Conservation (phyloP, 2,797 vertebrate species). For the Tokudaia tokunoshimensis region DNA sequence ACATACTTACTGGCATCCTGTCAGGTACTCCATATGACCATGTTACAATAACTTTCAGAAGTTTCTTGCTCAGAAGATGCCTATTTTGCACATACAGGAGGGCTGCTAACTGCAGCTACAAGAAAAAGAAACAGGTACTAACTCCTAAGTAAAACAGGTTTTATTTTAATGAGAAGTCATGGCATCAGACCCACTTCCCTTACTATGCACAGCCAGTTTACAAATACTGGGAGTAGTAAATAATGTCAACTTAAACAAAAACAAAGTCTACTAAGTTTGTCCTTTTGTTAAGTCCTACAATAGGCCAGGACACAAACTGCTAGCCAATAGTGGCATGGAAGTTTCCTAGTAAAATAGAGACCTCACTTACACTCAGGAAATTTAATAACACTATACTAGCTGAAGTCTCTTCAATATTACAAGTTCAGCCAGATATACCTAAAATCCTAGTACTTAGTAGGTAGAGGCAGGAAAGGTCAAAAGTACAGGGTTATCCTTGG, state of each 20-base stretch:
- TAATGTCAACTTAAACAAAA: conserved; percentile 23
- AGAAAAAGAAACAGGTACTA: background rate
- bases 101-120: background rate
- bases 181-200: background rate
- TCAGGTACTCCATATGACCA: background rate
- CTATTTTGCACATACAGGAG: background rate
- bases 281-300: conserved; percentile 31
- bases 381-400: background rate
- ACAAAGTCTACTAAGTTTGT: conserved; percentile 26
- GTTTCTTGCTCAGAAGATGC: background rate
- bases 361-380: conserved; percentile 21
- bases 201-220: background rate
- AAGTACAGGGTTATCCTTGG: background rate
- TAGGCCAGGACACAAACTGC: background rate
- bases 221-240: background rate
- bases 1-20: background rate
- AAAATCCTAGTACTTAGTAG: background rate
- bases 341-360: conserved; percentile 44
- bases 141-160: background rate
- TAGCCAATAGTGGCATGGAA: background rate
- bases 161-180: background rate
- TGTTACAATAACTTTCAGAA: background rate
- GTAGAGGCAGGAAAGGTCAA: background rate
- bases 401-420: conserved; percentile 14
- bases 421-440: background rate